Evolutionary conservation across 92 coral and sea anemone genomes (phyloP), one percentile per base, ranked within the genome.

Genomic region (Epizoanthus ramosus): DNA sequence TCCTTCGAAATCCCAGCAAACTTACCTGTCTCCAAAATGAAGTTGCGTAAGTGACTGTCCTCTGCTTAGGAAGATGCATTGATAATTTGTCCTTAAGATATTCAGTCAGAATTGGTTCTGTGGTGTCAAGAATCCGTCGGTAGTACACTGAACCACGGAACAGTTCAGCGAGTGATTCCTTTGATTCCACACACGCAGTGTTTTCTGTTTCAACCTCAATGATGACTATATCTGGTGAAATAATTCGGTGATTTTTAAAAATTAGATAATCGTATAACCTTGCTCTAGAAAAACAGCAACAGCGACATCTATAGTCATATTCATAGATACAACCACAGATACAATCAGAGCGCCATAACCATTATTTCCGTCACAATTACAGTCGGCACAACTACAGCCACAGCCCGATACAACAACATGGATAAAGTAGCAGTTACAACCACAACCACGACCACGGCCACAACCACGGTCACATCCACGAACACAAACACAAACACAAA

Each of bases 1-100:
- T 28, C 31, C 31, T 28, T 2, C 31, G 31, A 28, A 28, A 28
- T 28, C 19, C 37, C 72, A n/a, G 31, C 9, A 18, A 10, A 59
- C 70, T 9, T 70, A 95, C 97, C 91, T 95, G 98, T 67, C 79
- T 91, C 39, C 89, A 85, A 84, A 89, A 95, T 28, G 91, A 88
- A 21, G 95, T 95, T 6, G 95, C 91, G 74, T 88, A 95, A 12
- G 76, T 81, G 31, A 76, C 84, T 84, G 74, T 73, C 25, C 75
- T 74, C 45, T 54, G 88, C 58, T 82, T 68, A 10, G 88, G 8
- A 71, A 56, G 80, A 50, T 83, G 73, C 6, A 80, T 79, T 3
- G 81, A 71, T 19, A 50, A 60, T 5, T 67, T 60, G 39, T 84
- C 85, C 3, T 45, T 81, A 10, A 66, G 63, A 66, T 80, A 92